These are phyloP conservation scores for Dendroctonus ponderosae DNA, from an alignment of 1,140 invertebrate species.

Conservation along the genomic window DNA sequence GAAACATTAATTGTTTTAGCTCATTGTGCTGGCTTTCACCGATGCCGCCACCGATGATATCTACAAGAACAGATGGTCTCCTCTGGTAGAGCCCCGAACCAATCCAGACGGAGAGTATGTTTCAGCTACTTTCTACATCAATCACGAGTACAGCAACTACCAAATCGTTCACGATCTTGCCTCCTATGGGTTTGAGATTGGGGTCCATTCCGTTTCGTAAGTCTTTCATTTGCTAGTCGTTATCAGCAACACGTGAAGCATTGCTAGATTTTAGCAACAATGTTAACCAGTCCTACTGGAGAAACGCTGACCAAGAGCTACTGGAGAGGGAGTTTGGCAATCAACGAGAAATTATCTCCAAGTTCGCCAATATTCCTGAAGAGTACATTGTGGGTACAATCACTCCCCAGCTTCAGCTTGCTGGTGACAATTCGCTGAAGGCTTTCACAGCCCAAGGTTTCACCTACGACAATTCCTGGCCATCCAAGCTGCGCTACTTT, in stretches of 20 bases:
- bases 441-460: slow-evolving; percentile 55
- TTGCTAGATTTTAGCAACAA: slow-evolving; percentile 56
- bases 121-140: slow-evolving; percentile 65
- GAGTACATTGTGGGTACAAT: slow-evolving; percentile 38
- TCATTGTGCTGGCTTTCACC: slow-evolving; percentile 67
- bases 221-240: slow-evolving; percentile 30
- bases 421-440: slow-evolving; percentile 54
- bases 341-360: slow-evolving; percentile 40
- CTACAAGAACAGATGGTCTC: slow-evolving; percentile 59
- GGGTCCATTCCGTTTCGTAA: slow-evolving; percentile 62
- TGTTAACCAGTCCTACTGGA: slow-evolving; percentile 53
- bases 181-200: slow-evolving; percentile 67
- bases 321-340: slow-evolving; percentile 40
- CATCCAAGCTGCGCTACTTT: slow-evolving; percentile 53
- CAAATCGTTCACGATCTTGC: slow-evolving; percentile 62
- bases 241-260: too few species aligned
- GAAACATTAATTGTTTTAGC: slow-evolving; percentile 49
- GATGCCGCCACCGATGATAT: slow-evolving; percentile 67
- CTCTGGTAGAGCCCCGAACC: slow-evolving; percentile 57
- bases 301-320: slow-evolving; percentile 26
- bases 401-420: slow-evolving; percentile 41
- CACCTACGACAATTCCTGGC: slow-evolving; percentile 65
- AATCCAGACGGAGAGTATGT: slow-evolving; percentile 66
- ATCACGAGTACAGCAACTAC: slow-evolving; percentile 71
- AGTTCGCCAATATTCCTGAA: slow-evolving; percentile 42